These are phyloP conservation scores for Cephalopholis sonnerati DNA, from an alignment of 2,113 vertebrate genomes.

Conservation along the genomic window DNA sequence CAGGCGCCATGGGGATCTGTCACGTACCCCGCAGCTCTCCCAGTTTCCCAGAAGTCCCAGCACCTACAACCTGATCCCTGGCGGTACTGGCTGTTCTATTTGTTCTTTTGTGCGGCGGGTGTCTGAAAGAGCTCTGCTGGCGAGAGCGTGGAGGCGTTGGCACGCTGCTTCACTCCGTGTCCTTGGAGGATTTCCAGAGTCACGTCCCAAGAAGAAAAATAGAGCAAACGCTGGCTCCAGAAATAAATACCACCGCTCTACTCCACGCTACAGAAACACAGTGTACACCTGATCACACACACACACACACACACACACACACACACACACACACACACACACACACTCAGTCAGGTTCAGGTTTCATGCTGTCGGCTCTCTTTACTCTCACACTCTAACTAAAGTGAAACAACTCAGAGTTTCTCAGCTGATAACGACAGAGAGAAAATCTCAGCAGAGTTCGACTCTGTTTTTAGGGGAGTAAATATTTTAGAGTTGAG, in stretches of 20 bases:
- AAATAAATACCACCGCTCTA: conserved; percentile 59
- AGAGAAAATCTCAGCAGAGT: no score
- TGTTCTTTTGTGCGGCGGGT: conserved; percentile 59
- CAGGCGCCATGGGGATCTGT: conserved; percentile 21
- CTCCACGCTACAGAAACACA: neutral
- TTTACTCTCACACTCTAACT: neutral
- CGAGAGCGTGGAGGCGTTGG: conserved; percentile 46
- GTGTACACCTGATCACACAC: neutral
- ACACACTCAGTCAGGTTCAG: neutral
- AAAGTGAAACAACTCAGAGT: neutral
- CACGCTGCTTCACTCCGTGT: conserved; percentile 66
- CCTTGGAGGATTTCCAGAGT: conserved; percentile 77
- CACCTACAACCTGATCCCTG: conserved; percentile 55
- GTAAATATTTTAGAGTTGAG: no score
- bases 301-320: neutral
- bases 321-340: neutral
- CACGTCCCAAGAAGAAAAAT: conserved; percentile 57
- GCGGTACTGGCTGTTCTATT: conserved; percentile 63
- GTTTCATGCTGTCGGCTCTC: no score
- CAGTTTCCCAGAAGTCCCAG: conserved; percentile 52
- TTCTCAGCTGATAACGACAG: no score
- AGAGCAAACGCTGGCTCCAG: conserved; percentile 47
- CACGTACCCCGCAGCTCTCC: conserved; percentile 23
- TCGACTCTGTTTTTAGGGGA: no score
- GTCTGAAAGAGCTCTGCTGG: conserved; percentile 57